These are phyloP conservation scores for Neomicropteryx cornuta DNA, from an alignment of 1,140 invertebrate species.

Conservation along the genomic window DNA sequence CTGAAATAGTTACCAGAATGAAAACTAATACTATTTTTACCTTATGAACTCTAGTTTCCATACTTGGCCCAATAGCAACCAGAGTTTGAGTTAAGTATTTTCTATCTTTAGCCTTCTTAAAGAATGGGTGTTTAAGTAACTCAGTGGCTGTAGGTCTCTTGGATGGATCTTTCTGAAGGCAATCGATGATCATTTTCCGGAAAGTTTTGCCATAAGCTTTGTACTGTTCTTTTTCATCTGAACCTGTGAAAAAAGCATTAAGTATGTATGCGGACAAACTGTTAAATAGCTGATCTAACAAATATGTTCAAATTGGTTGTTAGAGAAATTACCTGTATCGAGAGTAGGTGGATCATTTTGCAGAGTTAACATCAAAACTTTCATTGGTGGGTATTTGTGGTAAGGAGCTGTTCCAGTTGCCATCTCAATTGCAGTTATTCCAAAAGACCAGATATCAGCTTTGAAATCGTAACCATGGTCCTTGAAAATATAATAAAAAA, in stretches of 20 bases:
- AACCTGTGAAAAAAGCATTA: constrained; percentile 32
- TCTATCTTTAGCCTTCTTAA: constrained; percentile 94
- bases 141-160: constrained; percentile 89
- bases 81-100: constrained; percentile 81
- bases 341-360: constrained; percentile 97
- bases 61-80: constrained; percentile 66
- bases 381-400: constrained; percentile 99
- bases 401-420: constrained; percentile 98
- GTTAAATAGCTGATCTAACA: background rate
- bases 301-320: background rate
- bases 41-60: constrained; percentile 77
- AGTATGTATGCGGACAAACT: constrained; percentile 2
- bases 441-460: constrained; percentile 99
- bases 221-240: constrained; percentile 96
- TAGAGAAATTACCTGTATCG: constrained; percentile 58
- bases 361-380: constrained; percentile 94
- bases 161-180: constrained; percentile 87
- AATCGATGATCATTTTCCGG: constrained; percentile 89
- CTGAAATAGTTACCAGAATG: background rate
- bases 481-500: constrained; percentile 36
- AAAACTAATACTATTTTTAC: constrained; percentile 32
- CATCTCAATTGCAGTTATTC: constrained; percentile 98
- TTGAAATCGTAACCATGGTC: constrained; percentile 98
- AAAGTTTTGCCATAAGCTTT: constrained; percentile 97
- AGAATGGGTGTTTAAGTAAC: constrained; percentile 91